These are phyloP conservation scores for Tragelaphus imberbis DNA, from an alignment of 2,113 vertebrate species.

Conservation along the genomic window DNA sequence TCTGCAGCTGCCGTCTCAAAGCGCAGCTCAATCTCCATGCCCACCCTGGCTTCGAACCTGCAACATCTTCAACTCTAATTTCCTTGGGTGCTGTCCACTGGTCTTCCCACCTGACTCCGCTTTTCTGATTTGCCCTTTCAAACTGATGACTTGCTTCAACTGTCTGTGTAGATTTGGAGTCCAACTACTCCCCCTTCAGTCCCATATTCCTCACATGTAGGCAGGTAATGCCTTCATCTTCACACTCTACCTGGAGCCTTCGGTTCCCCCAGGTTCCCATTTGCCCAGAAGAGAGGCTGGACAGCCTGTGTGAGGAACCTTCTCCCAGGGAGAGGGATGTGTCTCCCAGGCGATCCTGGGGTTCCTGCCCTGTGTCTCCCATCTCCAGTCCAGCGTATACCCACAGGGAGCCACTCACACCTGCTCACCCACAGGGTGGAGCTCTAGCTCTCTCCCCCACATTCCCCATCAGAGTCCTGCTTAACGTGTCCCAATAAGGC, in stretches of 20 bases:
- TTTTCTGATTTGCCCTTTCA: not conserved
- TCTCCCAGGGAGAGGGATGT: not conserved
- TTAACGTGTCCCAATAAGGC: not conserved
- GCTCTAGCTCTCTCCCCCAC: not conserved
- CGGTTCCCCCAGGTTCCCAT: not conserved
- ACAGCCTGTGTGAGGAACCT: not conserved
- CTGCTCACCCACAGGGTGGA: not conserved
- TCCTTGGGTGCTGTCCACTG: not conserved
- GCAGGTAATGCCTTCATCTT: not conserved
- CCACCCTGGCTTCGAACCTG: not conserved
- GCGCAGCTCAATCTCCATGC: accelerated
- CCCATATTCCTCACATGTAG: not conserved
- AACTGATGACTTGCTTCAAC: not conserved
- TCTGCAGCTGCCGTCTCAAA: not conserved
- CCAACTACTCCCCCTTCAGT: not conserved
- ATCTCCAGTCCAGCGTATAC: accelerated
- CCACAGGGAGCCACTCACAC: not conserved
- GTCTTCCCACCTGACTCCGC: not conserved
- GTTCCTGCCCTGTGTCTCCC: not conserved
- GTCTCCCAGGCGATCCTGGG: not conserved
- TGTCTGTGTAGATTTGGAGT: not conserved
- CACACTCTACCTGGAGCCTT: not conserved
- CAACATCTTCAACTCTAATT: not conserved
- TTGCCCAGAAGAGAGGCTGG: not conserved
- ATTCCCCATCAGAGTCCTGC: not conserved